phyloP scores from a whole-genome alignment of 2,113 vertebrate species.

The Asarcornis scutulata region DNA sequence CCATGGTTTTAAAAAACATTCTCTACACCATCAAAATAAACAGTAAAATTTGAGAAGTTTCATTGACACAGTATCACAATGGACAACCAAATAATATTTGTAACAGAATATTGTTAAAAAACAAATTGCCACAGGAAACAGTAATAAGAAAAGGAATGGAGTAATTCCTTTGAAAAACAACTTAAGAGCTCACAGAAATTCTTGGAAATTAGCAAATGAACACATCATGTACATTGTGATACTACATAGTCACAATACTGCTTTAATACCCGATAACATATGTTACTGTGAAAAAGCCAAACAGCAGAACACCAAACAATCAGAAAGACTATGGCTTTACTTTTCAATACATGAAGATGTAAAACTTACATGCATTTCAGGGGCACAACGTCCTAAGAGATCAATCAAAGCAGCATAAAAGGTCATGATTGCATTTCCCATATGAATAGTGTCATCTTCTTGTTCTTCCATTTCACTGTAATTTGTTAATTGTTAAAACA shows the following conservation, averaged over 20 bases:
- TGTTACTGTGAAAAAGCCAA: neutral
- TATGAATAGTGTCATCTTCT: slow-evolving; percentile 95
- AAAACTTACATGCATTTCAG: slow-evolving; percentile 94
- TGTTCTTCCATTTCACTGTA: slow-evolving; percentile 83
- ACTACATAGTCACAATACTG: neutral
- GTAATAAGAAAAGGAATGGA: neutral
- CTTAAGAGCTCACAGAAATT: neutral
- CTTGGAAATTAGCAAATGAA: neutral
- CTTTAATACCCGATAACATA: neutral
- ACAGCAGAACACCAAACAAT: neutral
- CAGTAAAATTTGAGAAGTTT: neutral
- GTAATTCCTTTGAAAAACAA: neutral
- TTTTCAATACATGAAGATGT: neutral
- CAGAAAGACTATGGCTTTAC: neutral
- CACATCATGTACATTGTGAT: neutral
- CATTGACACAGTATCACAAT: neutral
- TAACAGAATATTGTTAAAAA: neutral
- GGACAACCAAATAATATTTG: neutral
- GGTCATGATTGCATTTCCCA: slow-evolving; percentile 98
- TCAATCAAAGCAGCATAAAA: slow-evolving; percentile 96
- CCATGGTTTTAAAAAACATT: neutral
- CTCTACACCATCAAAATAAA: neutral
- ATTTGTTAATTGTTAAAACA: neutral
- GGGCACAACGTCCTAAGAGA: slow-evolving; percentile 93
- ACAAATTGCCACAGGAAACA: neutral